These are phyloP conservation scores for Poeciliopsis turneri DNA, from an alignment of 2,797 vertebrate species.

Conservation along the genomic window DNA sequence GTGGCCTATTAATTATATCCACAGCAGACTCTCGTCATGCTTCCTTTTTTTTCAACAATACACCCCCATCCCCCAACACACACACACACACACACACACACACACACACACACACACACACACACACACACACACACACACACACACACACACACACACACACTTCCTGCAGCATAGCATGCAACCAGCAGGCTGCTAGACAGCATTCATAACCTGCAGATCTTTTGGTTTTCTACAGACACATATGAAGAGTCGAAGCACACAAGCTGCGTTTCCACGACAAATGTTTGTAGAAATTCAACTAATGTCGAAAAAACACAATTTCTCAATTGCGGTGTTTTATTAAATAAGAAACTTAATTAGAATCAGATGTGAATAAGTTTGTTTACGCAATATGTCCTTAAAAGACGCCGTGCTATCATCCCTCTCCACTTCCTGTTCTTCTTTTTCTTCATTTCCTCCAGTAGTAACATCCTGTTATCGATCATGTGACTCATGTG, in stretches of 20 bases:
- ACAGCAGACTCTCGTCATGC: slow-evolving; percentile 77
- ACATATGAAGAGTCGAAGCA: slow-evolving; percentile 19
- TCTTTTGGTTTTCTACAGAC: slow-evolving; percentile 43
- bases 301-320: no score
- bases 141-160: slow-evolving; percentile 9
- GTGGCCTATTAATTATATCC: slow-evolving; percentile 82
- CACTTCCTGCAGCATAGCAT: slow-evolving; percentile 35
- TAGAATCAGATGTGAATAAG: no score
- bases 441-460: no score
- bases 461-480: no score
- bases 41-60: slow-evolving; percentile 67
- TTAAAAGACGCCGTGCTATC: no score
- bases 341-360: no score
- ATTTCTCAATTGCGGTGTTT: no score
- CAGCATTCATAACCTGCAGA: slow-evolving; percentile 48
- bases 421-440: no score
- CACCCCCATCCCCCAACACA: slow-evolving; percentile 17
- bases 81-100: slow-evolving; percentile 10
- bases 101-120: neutral
- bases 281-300: no score
- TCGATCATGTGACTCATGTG: no score
- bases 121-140: slow-evolving; percentile 16
- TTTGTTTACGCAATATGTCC: no score
- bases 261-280: no score
- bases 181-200: slow-evolving; percentile 34